A percentile compares a stretch with the other conserved stretches of the same genome.
Evolutionary conservation across 1,140 invertebrate genomes (phyloP).

Genomic region (Hypothenemus hampei): DNA sequence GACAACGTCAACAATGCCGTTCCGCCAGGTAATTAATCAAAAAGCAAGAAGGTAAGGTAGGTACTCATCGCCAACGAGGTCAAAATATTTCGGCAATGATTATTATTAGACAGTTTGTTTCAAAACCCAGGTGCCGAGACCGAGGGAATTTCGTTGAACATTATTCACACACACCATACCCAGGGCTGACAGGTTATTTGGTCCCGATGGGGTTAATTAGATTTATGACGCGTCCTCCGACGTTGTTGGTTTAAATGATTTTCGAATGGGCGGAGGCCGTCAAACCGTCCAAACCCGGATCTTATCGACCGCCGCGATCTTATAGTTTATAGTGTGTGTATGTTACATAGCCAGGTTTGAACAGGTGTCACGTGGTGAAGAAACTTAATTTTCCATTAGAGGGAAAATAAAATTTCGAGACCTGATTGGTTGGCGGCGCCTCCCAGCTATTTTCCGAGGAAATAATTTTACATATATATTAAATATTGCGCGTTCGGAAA

Average conservation of each 20-base stretch:
- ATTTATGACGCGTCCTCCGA: conserved; percentile 42
- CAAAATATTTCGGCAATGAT: too few relatives aligned
- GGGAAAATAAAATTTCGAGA: neutral
- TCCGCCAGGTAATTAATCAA: too few relatives aligned
- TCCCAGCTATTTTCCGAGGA: too few relatives aligned
- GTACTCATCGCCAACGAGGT: too few relatives aligned
- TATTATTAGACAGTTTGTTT: too few relatives aligned
- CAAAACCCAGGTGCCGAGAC: too few relatives aligned
- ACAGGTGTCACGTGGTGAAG: neutral
- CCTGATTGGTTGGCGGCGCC: too few relatives aligned
- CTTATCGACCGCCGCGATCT: conserved; percentile 12
- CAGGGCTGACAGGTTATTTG: conserved; percentile 40
- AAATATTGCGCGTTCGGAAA: conserved; percentile 6
- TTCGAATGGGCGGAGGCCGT: conserved; percentile 24
- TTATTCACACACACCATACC: neutral
- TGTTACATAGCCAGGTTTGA: too few relatives aligned
- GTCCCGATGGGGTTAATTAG: conserved; percentile 41
- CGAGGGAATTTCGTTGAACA: too few relatives aligned
- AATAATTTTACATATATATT: conserved; percentile 16
- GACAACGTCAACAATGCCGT: too few relatives aligned
- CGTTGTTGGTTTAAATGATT: conserved; percentile 42
- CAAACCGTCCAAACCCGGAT: neutral
- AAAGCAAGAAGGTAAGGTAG: too few relatives aligned
- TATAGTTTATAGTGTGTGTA: neutral
- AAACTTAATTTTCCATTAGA: neutral